Evolutionary conservation across 2,797 vertebrate genomes (phyloP).

Genomic region (Enteromius treurensis): DNA sequence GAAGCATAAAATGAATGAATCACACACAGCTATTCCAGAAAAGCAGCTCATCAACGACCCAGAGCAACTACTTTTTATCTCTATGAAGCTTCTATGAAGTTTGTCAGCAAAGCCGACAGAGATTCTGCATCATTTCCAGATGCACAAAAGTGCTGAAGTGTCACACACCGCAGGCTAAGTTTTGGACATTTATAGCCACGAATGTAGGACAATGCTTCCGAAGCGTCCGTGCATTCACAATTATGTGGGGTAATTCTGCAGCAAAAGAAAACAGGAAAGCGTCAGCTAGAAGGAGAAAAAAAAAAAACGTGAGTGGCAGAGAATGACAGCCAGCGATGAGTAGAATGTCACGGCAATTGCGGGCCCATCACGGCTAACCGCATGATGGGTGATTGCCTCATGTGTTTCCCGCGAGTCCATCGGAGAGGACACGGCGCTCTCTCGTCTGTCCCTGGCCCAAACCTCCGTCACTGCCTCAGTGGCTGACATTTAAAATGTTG

Average conservation of each 20-base stretch:
- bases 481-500: conserved; percentile 99
- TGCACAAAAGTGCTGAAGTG: not conserved
- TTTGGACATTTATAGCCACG: conserved; percentile 6
- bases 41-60: not conserved
- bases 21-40: not conserved
- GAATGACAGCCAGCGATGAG: conserved; percentile 92
- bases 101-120: not conserved
- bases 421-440: conserved; percentile 89
- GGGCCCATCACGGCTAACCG: conserved; percentile 94
- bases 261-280: conserved; percentile 51
- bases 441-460: conserved; percentile 95
- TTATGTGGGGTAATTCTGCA: conserved; percentile 42
- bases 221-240: not conserved
- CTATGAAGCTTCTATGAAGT: not conserved
- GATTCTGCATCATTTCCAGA: not conserved
- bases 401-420: conserved; percentile 92
- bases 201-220: not conserved
- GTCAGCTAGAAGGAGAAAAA: conserved; percentile 32
- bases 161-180: not conserved
- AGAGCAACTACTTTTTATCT: not conserved
- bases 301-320: conserved; percentile 86
- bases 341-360: conserved; percentile 99
- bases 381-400: conserved; percentile 99
- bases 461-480: conserved; percentile 79
- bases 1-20: not conserved